A percentile compares a stretch with the other conserved stretches of the same genome.
These are phyloP conservation scores for Poeciliopsis infans DNA, from an alignment of 2,797 vertebrate species.

Conservation along the genomic window DNA sequence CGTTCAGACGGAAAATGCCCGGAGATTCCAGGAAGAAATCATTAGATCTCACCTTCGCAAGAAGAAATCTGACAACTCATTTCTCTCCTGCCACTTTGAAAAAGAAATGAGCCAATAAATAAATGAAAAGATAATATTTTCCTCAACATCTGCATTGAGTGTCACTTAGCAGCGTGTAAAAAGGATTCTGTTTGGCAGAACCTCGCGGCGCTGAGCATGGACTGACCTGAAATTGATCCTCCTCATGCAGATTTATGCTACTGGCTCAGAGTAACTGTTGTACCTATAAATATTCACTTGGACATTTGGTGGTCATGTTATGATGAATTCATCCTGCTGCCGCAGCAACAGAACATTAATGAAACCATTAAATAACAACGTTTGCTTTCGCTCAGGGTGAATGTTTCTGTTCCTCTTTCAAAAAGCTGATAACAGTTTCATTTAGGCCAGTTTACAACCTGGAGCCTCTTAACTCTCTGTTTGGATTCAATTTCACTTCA, in stretches of 20 bases:
- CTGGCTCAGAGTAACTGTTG: constrained; percentile 28
- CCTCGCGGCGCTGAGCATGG: constrained; percentile 7
- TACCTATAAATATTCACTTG: constrained; percentile 59
- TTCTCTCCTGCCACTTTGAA: background rate
- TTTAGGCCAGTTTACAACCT: background rate
- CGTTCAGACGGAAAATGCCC: background rate
- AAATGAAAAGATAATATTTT: background rate
- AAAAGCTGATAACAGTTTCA: background rate
- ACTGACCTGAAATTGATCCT: constrained; percentile 12
- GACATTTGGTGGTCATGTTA: constrained; percentile 36
- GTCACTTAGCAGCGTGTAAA: background rate
- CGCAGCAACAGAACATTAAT: constrained; percentile 35
- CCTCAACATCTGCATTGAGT: background rate
- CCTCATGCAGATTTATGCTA: constrained; percentile 43
- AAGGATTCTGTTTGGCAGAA: constrained; percentile 7
- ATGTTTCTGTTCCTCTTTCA: background rate
- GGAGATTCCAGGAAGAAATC: background rate
- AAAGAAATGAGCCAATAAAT: background rate
- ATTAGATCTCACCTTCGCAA: background rate
- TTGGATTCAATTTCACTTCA: background rate
- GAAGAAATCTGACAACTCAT: background rate
- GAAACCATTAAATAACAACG: constrained; percentile 7
- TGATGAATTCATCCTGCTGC: constrained; percentile 34
- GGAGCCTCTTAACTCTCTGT: background rate
- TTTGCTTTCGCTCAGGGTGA: background rate